These are phyloP conservation scores for Odontamblyopus lacepedii DNA, from an alignment of 2,797 vertebrate genomes.

Conservation along the genomic window DNA sequence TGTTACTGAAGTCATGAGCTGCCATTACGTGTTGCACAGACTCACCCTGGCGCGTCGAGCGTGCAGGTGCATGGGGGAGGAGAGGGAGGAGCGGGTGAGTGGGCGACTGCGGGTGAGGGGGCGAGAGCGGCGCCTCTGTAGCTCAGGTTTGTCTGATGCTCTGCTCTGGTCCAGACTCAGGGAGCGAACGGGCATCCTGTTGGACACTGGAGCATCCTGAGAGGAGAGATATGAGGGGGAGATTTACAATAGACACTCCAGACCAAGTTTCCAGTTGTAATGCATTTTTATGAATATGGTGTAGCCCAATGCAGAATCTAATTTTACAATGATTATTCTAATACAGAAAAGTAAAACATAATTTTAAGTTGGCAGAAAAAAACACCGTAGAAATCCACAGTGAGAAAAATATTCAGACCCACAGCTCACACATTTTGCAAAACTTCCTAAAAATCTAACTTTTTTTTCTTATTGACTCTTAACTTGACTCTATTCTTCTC, in stretches of 20 bases:
- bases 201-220: constrained; percentile 27
- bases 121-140: constrained; percentile 35
- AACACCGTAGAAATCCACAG: too few relatives aligned
- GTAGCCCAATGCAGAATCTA: too few relatives aligned
- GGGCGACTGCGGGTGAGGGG: constrained; percentile 72
- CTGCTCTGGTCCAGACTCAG: constrained; percentile 42
- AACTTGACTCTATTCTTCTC: too few relatives aligned
- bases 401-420: too few relatives aligned
- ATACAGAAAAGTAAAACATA: too few relatives aligned
- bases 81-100: constrained; percentile 63
- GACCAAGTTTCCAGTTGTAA: too few relatives aligned
- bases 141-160: constrained; percentile 50
- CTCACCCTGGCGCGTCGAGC: constrained; percentile 63
- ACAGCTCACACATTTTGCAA: too few relatives aligned
- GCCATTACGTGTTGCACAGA: background rate
- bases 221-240: background rate
- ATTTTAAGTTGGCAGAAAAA: too few relatives aligned
- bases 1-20: too few relatives aligned
- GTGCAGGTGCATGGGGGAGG: constrained; percentile 51
- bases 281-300: too few relatives aligned
- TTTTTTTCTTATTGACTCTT: too few relatives aligned
- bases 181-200: constrained; percentile 12
- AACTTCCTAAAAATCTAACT: too few relatives aligned
- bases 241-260: background rate
- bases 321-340: background rate